Conservation (phyloP, 2,888 invertebrate genomes). For the Idaea straminata region DNA sequence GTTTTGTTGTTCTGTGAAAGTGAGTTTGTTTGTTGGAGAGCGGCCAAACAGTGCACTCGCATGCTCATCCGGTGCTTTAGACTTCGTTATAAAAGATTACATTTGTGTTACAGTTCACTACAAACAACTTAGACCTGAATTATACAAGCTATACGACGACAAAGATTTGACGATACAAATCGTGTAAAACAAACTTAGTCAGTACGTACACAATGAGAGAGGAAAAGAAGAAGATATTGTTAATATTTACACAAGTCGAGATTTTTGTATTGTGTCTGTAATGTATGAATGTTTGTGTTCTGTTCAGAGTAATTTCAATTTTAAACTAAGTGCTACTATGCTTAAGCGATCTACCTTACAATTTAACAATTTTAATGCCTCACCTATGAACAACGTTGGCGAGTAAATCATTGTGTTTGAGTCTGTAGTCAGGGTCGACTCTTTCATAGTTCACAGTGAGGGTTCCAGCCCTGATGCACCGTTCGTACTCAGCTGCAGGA, state of each 20-base stretch:
- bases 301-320: conserved; percentile 14
- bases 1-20: conserved; percentile 1
- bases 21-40: conserved; percentile 31
- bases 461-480: conserved; percentile 94
- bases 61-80: conserved; percentile 70
- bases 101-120: conserved; percentile 51
- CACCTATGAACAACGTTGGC: conserved; percentile 97
- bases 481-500: conserved; percentile 94
- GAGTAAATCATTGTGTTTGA: conserved; percentile 95
- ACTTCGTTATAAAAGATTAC: conserved; percentile 40
- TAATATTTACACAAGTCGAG: conserved; percentile 41
- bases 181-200: conserved; percentile 36
- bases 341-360: conserved; percentile 34
- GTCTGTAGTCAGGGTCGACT: conserved; percentile 93
- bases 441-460: conserved; percentile 96
- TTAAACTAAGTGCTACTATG: conserved; percentile 32
- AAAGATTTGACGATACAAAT: conserved; percentile 33
- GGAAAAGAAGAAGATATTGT: conserved; percentile 43
- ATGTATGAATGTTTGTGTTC: conserved; percentile 26
- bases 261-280: conserved; percentile 35
- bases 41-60: conserved; percentile 55
- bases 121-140: conserved; percentile 50
- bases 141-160: conserved; percentile 50
- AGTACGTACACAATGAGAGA: conserved; percentile 44
- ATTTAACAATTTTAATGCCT: conserved; percentile 11